Conservation (phyloP, 2,797 vertebrate genomes). For the Discoglossus pictus region DNA sequence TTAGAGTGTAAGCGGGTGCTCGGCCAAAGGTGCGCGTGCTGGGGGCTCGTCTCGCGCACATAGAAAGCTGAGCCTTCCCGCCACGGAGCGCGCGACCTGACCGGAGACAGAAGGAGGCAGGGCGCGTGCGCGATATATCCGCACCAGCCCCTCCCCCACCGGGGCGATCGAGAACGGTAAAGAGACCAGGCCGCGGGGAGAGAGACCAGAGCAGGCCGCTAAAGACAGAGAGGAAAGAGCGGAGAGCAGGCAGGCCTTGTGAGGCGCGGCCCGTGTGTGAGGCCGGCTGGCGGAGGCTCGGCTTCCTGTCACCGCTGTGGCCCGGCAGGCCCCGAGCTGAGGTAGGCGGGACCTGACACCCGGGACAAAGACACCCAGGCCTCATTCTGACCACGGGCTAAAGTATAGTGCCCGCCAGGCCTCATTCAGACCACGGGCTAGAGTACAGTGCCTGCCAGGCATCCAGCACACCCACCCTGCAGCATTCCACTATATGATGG, state of each 20-base stretch:
- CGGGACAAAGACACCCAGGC: no score
- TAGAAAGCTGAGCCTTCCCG: conserved; percentile 59
- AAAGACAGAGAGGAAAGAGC: no score
- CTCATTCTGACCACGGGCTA: no score
- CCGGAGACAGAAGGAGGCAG: conserved; percentile 25
- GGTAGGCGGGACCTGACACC: no score
- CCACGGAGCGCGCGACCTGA: conserved; percentile 69
- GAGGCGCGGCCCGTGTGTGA: no score
- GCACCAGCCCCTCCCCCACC: conserved; percentile 26
- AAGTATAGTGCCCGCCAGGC: neutral
- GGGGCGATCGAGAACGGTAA: conserved; percentile 6
- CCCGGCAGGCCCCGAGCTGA: neutral
- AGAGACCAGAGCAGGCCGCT: no score
- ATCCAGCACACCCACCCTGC: neutral
- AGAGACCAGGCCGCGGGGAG: neutral
- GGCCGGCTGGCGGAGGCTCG: neutral
- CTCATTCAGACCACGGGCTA: conserved; percentile 10
- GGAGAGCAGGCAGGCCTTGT: no score
- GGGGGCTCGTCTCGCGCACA: conserved; percentile 48
- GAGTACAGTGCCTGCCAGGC: neutral
- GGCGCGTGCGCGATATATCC: conserved; percentile 29
- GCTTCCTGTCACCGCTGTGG: conserved; percentile 22
- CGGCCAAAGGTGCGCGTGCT: neutral
- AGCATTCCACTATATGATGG: neutral
- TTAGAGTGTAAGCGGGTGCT: no score